Base-by-base conservation (phyloP, 2,113 vertebrate genomes). In the Oceanites oceanicus region DNA sequence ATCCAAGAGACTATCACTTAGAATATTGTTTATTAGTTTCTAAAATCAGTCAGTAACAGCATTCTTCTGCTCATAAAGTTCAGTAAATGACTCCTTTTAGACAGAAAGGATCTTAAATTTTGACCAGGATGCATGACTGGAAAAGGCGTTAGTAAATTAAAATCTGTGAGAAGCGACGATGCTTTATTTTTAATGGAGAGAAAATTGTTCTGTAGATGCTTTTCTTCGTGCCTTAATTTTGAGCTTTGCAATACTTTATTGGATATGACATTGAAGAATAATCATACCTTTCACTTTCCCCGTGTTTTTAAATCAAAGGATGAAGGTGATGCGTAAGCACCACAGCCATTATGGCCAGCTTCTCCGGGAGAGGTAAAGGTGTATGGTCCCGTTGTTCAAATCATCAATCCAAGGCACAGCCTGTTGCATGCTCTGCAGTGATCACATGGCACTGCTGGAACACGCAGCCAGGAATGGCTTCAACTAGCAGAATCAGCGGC, bases 61-160 rank as follows among this genome's bases (percentile, higher is more conserved):
- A 36, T 70, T 83, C 74, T 85, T 52, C 27, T 96, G 38, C n/a
- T 86, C 74, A 55, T 90, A 70, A 92, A 84, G 62, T 86, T 96
- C 86, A 77, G 45, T 81, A 89, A 88, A 92, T 97, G 12, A 36
- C 58, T 96, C 58, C 63, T 94, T 88, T 80, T 68, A 94, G 76
- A 61, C 50, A 91, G 52, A 72, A 38, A 44, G 53, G 7, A 53
- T 84, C 79, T 95, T 91, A 83, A 93, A 87, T 82, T 92, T 91
- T 92, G 58, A 68, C 36, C 12, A 21, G 50, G 55, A 70, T 82
- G 75, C 73, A 53, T 77, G 63, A 94, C 63, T 92, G 88, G 34
- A 65, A 79, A 73, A 81, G 36, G 13, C 22, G 6, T 73, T 38
- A 86, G 55, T 67, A 65, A 87, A 79, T 92, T 83, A 84, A 97